phyloP scores from a whole-genome alignment of 2,888 invertebrate species.

The Ochropleura leucogaster region DNA sequence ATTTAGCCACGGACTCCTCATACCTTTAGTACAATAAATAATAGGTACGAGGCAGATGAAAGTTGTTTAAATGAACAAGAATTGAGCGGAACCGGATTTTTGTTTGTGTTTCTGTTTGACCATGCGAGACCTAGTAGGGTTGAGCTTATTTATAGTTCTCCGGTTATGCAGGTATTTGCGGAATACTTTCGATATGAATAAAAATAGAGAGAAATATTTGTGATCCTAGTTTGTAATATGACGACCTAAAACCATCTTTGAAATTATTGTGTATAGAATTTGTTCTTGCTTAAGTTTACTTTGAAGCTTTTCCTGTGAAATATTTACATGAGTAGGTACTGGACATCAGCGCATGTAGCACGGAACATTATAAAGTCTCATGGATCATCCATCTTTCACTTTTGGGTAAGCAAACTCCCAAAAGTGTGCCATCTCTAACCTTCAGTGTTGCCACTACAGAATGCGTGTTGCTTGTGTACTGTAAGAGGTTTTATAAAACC shows the following conservation, averaged over 20 bases:
- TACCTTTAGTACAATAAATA: slow-evolving; percentile 69
- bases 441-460: neutral
- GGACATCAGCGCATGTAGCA: neutral
- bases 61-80: slow-evolving; percentile 83
- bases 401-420: neutral
- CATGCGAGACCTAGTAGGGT: slow-evolving; percentile 75
- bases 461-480: neutral
- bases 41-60: slow-evolving; percentile 77
- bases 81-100: slow-evolving; percentile 83
- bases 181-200: slow-evolving; percentile 41
- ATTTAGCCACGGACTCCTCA: no score
- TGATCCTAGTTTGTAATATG: neutral
- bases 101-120: slow-evolving; percentile 75
- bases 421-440: neutral
- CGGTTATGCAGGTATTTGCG: slow-evolving; percentile 55
- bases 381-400: neutral
- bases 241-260: neutral
- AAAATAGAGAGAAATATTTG: neutral
- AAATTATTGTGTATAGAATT: neutral
- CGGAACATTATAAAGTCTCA: neutral
- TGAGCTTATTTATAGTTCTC: slow-evolving; percentile 75
- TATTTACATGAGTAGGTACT: neutral
- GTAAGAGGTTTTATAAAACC: neutral
- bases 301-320: neutral
- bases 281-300: neutral